phyloP scores from a whole-genome alignment of 92 coral and sea anemone species.

The Scolanthus callimorphus region DNA sequence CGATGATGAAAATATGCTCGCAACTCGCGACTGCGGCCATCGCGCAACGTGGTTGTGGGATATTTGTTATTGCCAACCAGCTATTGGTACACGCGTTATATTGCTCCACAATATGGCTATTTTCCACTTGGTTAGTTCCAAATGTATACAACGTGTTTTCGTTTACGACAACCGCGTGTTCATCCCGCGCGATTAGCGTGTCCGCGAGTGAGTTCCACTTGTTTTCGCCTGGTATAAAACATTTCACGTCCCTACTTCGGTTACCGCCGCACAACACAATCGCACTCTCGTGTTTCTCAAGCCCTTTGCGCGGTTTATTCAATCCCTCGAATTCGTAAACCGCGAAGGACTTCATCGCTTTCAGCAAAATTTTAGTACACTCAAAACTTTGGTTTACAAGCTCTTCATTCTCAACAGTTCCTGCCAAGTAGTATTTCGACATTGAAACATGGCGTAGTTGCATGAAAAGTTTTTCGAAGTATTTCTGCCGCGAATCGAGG shows the following conservation, averaged over 20 bases:
- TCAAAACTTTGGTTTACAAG: constrained; percentile 52
- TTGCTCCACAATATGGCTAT: constrained; percentile 59
- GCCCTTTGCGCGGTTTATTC: constrained; percentile 29
- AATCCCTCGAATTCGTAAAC: constrained; percentile 31
- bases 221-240: constrained; percentile 50
- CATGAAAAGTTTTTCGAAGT: constrained; percentile 62
- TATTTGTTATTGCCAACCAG: constrained; percentile 53
- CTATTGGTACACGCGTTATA: constrained; percentile 49
- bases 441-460: constrained; percentile 40
- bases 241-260: constrained; percentile 61
- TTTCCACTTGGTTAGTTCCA: constrained; percentile 49
- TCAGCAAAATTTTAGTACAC: constrained; percentile 59
- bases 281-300: constrained; percentile 45
- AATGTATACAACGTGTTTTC: constrained; percentile 58
- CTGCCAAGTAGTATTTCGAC: constrained; percentile 53
- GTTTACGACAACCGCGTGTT: constrained; percentile 51
- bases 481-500: constrained; percentile 30
- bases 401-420: constrained; percentile 58
- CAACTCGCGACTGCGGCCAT: constrained; percentile 46
- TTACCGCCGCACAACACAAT: constrained; percentile 72
- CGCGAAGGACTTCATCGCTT: constrained; percentile 52
- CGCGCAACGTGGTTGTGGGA: constrained; percentile 64
- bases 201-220: constrained; percentile 56
- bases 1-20: constrained; percentile 63
- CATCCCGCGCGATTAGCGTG: constrained; percentile 49